Evolutionary conservation across 2,113 vertebrate species (phyloP).

Genomic region (Myrmecobius fasciatus): DNA sequence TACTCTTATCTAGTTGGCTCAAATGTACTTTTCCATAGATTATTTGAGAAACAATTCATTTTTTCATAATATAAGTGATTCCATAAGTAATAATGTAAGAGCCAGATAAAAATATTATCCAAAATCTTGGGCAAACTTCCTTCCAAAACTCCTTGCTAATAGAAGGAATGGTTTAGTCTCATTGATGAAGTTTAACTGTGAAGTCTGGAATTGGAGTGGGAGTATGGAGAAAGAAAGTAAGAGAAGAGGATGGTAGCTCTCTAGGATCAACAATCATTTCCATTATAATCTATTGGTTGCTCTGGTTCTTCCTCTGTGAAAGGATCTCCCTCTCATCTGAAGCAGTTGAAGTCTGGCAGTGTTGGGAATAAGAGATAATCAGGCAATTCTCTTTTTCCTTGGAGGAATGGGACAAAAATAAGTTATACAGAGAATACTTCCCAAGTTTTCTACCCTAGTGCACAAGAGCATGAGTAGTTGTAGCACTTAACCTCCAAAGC

Average conservation of each 20-base stretch:
- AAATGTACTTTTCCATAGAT: not conserved
- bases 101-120: not conserved
- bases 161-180: not conserved
- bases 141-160: not conserved
- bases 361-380: too few species aligned
- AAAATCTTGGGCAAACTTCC: not conserved
- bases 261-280: conserved; percentile 22
- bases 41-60: not conserved
- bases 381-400: not conserved
- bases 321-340: too few species aligned
- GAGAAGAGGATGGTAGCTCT: not conserved
- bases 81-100: conserved; percentile 1
- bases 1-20: not conserved
- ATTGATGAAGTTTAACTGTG: not conserved
- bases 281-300: not conserved
- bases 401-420: not conserved
- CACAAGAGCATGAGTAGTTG: not conserved
- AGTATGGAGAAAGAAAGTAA: not conserved
- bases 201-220: not conserved
- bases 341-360: too few species aligned
- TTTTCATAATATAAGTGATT: not conserved
- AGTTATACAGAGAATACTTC: not conserved
- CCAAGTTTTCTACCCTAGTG: not conserved
- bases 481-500: not conserved
- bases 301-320: not conserved